These are phyloP conservation scores for Gymnorhina tibicen DNA, from an alignment of 2,113 vertebrate genomes.

Conservation along the genomic window DNA sequence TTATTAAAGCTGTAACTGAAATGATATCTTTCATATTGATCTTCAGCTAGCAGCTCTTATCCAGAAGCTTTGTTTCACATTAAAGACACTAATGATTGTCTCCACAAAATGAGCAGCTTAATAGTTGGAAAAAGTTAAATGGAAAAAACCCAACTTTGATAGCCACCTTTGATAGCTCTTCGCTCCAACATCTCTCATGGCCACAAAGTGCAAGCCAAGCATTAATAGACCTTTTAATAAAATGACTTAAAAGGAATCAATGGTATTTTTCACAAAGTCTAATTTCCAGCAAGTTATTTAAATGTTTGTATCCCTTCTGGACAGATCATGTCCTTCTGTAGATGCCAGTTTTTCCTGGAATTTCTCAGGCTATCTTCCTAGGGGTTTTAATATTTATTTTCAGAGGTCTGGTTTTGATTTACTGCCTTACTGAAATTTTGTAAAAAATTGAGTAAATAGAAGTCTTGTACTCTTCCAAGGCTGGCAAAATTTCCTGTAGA, in stretches of 20 bases:
- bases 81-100: conserved; percentile 73
- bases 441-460: neutral
- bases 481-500: neutral
- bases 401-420: neutral
- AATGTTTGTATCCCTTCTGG: conserved; percentile 34
- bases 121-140: conserved; percentile 71
- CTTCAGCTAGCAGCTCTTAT: conserved; percentile 74
- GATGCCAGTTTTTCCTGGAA: neutral
- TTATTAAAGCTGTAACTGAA: conserved; percentile 75
- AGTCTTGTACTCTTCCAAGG: neutral
- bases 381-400: neutral
- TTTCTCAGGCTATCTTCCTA: neutral
- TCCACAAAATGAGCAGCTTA: conserved; percentile 69
- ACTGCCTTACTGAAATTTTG: neutral
- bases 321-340: neutral
- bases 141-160: conserved; percentile 52
- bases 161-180: conserved; percentile 63
- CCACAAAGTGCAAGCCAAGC: conserved; percentile 57
- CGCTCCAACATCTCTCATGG: conserved; percentile 50
- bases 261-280: conserved; percentile 29
- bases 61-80: conserved; percentile 76
- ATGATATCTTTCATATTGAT: conserved; percentile 75
- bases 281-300: conserved; percentile 43
- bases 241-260: conserved; percentile 47
- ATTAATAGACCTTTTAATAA: conserved; percentile 58